A percentile compares a stretch with the other conserved stretches of the same genome.
Evolutionary conservation across 1,140 invertebrate species (phyloP).

Genomic region (Gerris buenoi): DNA sequence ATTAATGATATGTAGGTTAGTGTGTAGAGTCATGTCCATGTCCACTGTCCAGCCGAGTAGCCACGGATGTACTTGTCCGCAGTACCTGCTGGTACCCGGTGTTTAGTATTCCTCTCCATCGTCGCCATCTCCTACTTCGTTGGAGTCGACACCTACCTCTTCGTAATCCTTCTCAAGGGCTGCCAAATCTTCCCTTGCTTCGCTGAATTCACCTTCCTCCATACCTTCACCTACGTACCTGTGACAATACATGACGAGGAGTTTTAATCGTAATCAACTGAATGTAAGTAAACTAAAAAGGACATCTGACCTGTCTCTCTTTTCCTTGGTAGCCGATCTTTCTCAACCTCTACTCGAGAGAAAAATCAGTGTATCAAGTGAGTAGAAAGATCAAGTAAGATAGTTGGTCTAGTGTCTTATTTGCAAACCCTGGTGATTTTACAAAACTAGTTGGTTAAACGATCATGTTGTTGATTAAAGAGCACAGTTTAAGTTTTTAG

Average conservation of each 20-base stretch:
- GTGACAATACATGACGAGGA: background rate
- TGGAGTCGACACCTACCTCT: conserved; percentile 43
- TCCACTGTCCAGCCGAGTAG: no score
- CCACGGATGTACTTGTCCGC: no score
- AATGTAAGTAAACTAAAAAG: background rate
- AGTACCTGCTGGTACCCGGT: no score
- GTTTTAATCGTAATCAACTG: background rate
- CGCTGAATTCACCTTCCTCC: conserved; percentile 66
- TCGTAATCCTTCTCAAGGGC: conserved; percentile 60
- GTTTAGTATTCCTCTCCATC: conserved; percentile 40
- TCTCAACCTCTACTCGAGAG: background rate
- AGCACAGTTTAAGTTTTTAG: no score
- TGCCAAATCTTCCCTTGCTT: conserved; percentile 69
- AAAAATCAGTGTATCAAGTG: no score
- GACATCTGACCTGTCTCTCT: background rate
- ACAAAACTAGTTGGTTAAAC: no score
- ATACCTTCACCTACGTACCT: conserved; percentile 49
- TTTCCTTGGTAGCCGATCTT: background rate
- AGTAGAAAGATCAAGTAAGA: no score
- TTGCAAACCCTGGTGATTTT: no score
- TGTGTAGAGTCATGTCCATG: no score
- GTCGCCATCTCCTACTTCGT: conserved; percentile 34
- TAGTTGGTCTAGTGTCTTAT: no score
- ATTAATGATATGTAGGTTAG: no score
- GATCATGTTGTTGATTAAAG: no score